Percentiles rank a stretch among this genome's conserved stretches.
Conservation (phyloP, 2,113 vertebrate genomes). For the Syrrhaptes paradoxus region DNA sequence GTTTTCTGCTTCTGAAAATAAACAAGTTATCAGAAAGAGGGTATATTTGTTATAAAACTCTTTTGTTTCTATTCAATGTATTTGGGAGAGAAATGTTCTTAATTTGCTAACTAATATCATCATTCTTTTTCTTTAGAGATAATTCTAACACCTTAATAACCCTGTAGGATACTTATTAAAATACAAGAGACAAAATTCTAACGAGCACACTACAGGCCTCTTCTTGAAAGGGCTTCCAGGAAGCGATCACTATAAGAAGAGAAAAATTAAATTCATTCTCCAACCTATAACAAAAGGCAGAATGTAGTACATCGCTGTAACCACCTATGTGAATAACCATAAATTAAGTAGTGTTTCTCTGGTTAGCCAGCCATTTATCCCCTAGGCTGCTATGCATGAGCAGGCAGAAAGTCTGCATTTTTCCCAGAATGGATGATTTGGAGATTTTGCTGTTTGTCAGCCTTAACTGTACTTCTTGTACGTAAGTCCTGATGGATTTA, state of each 20-base stretch:
- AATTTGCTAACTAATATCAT: neutral
- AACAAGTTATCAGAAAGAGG: neutral
- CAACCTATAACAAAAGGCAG: neutral
- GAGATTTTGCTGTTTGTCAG: neutral
- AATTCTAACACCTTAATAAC: slow-evolving; percentile 8
- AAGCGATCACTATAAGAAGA: neutral
- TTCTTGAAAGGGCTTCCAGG: neutral
- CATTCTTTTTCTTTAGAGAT: neutral
- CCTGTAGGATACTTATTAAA: neutral
- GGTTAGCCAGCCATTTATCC: neutral
- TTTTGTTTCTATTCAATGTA: neutral
- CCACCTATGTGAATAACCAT: neutral
- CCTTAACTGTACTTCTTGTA: neutral
- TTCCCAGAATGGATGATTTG: neutral
- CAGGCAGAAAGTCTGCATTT: neutral
- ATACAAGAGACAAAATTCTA: slow-evolving; percentile 7
- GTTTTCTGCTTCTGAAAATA: slow-evolving; percentile 13
- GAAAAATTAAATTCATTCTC: neutral
- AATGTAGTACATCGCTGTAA: neutral
- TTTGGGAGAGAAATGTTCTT: neutral
- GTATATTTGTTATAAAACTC: neutral
- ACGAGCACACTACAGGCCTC: neutral
- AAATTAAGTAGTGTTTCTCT: neutral
- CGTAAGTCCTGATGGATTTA: neutral
- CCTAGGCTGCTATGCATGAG: neutral